Percentiles rank a stretch among this genome's conserved stretches.
These are phyloP conservation scores for Pelochelys cantorii DNA, from an alignment of 2,797 vertebrate genomes.

Conservation along the genomic window DNA sequence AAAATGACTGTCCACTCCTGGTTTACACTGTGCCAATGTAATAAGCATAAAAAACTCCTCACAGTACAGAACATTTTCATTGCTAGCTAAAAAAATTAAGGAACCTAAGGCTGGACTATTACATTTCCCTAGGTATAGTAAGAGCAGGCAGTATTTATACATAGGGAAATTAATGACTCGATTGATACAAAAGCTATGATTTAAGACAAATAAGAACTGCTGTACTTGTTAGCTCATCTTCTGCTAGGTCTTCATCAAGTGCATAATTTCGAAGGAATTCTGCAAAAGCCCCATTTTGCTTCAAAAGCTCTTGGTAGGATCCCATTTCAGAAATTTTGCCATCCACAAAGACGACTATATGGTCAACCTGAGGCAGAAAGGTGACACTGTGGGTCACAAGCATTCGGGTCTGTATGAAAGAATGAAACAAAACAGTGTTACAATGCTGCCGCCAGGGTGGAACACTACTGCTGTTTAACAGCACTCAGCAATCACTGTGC, in stretches of 20 bases:
- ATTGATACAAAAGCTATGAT: background rate
- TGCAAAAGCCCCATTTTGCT: conserved; percentile 90
- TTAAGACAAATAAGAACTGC: conserved; percentile 13
- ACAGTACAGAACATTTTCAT: background rate
- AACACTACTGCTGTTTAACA: background rate
- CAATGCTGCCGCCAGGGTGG: background rate
- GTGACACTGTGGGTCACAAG: conserved; percentile 95
- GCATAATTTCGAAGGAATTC: conserved; percentile 94
- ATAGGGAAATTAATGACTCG: background rate
- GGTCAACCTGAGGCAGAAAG: conserved; percentile 95
- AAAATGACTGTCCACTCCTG: too few species aligned
- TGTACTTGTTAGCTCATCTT: conserved; percentile 84
- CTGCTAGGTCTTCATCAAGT: conserved; percentile 84
- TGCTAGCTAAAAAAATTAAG: background rate
- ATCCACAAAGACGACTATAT: conserved; percentile 91
- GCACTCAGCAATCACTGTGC: background rate
- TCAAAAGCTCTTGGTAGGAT: conserved; percentile 90
- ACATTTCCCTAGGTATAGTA: background rate
- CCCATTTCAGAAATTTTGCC: conserved; percentile 94
- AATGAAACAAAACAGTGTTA: background rate
- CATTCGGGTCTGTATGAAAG: conserved; percentile 87
- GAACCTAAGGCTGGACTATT: background rate
- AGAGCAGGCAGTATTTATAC: background rate
- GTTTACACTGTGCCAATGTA: too few species aligned
- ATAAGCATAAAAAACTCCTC: background rate